Conservation (phyloP, 2,797 vertebrate genomes). For the Macropus fuliginosus region DNA sequence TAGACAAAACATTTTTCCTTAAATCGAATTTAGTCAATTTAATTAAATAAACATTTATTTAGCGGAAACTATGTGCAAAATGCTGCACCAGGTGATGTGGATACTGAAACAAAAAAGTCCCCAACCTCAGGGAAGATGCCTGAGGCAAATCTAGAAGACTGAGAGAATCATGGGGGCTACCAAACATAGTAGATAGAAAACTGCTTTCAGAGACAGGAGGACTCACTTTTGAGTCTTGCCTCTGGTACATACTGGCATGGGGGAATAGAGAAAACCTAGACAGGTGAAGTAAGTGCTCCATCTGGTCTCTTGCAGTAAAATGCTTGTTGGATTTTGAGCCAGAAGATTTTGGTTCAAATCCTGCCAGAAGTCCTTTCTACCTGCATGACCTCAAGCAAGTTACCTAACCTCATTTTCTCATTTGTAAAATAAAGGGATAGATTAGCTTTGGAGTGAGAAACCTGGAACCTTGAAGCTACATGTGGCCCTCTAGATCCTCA, state of each 20-base stretch:
- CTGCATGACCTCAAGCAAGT: not conserved
- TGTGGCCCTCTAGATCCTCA: no score
- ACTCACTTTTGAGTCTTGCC: not conserved
- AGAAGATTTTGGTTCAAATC: not conserved
- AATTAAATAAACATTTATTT: not conserved
- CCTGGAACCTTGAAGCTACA: no score
- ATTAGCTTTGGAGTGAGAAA: no score
- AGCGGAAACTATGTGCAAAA: not conserved
- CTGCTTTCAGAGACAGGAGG: not conserved
- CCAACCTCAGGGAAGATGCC: not conserved
- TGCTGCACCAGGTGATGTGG: not conserved
- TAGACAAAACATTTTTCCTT: not conserved
- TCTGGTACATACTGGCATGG: not conserved
- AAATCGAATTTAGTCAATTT: not conserved
- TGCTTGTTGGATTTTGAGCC: not conserved
- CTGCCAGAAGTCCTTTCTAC: not conserved
- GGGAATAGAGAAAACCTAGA: not conserved
- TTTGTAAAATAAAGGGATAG: not conserved
- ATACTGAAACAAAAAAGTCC: not conserved
- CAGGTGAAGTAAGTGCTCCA: not conserved
- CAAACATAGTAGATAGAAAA: not conserved
- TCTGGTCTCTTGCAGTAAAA: not conserved
- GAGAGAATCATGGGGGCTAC: not conserved
- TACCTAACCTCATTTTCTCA: not conserved
- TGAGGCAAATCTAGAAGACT: not conserved